Conservation (phyloP, 1,140 invertebrate genomes). For the Drosophila triauraria region DNA sequence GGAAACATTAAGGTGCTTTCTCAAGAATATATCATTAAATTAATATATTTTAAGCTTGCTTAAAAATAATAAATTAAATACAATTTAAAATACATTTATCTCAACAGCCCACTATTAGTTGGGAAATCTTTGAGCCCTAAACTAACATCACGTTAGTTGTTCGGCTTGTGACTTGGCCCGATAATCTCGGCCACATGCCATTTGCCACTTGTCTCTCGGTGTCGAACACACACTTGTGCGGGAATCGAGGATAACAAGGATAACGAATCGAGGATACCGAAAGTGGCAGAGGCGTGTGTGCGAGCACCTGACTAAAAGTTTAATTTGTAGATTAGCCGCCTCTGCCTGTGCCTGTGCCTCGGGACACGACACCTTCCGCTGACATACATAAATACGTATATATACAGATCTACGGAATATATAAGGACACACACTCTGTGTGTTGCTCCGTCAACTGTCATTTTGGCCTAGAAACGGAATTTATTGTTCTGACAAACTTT, state of each 20-base stretch:
- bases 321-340: slow-evolving; percentile 40
- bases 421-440: background rate
- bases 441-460: slow-evolving; percentile 33
- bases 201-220: slow-evolving; percentile 3
- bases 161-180: slow-evolving; percentile 8
- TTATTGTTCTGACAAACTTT: slow-evolving; percentile 20
- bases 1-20: too few relatives aligned
- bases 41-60: too few relatives aligned
- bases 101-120: background rate
- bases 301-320: slow-evolving; percentile 32
- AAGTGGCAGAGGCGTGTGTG: slow-evolving; percentile 9
- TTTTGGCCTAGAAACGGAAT: slow-evolving; percentile 33
- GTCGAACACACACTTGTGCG: slow-evolving; percentile 4
- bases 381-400: background rate
- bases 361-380: background rate
- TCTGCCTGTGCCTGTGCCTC: background rate
- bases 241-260: slow-evolving; percentile 11
- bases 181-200: slow-evolving; percentile 35
- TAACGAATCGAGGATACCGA: slow-evolving; percentile 2
- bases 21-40: background rate
- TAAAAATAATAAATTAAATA: background rate
- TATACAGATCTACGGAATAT: background rate
- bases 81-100: slow-evolving; percentile 7
- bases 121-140: background rate
- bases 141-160: slow-evolving; percentile 6